These are phyloP conservation scores for Microplitis deprimator DNA, from an alignment of 2,888 invertebrate genomes.

Conservation along the genomic window DNA sequence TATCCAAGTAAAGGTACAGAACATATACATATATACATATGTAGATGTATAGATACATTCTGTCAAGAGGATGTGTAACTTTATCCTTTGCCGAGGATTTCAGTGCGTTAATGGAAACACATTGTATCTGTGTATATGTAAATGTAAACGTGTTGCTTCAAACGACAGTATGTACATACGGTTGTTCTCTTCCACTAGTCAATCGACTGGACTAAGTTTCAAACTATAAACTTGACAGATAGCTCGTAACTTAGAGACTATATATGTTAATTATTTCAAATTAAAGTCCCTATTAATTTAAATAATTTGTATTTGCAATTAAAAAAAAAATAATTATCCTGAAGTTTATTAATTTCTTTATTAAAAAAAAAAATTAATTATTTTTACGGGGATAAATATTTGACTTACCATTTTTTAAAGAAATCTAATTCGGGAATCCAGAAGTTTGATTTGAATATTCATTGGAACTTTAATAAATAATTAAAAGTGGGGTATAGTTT, in stretches of 20 bases:
- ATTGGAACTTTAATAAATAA: neutral
- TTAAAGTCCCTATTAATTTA: neutral
- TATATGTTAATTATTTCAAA: neutral
- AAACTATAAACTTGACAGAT: constrained; percentile 2
- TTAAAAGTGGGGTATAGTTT: neutral
- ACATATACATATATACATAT: constrained; percentile 15
- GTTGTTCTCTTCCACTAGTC: constrained; percentile 16
- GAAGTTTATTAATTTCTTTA: neutral
- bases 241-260: neutral
- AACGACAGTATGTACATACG: neutral
- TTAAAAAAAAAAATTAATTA: neutral
- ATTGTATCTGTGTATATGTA: constrained; percentile 13
- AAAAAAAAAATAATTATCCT: neutral
- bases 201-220: constrained; percentile 15
- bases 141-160: constrained; percentile 12
- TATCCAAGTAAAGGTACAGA: neutral
- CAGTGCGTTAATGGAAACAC: neutral
- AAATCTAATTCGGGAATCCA: too few relatives aligned
- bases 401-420: too few relatives aligned
- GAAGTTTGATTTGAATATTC: neutral
- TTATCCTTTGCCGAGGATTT: constrained; percentile 2
- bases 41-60: neutral
- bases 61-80: neutral
- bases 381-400: too few relatives aligned
- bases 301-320: neutral